A percentile compares a stretch with the other conserved stretches of the same genome.
These are phyloP conservation scores for Dendrocopos noguchii DNA, from an alignment of 2,113 vertebrate genomes.

Conservation along the genomic window DNA sequence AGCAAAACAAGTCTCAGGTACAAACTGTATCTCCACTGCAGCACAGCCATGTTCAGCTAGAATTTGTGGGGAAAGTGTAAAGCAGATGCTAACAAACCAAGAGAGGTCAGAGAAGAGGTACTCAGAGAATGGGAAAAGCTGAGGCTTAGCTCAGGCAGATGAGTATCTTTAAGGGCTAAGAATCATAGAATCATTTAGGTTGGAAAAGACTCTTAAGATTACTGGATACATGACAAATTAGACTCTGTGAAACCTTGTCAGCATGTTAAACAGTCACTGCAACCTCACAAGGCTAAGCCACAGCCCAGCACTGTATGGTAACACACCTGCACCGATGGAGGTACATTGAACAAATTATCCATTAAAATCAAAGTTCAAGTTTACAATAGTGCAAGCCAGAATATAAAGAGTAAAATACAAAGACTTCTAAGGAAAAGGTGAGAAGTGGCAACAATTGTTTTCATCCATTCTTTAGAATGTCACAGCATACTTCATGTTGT, in stretches of 20 bases:
- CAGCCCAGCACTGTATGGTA: neutral
- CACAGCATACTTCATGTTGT: neutral
- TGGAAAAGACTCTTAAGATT: neutral
- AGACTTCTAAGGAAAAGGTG: neutral
- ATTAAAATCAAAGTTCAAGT: neutral
- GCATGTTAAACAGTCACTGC: neutral
- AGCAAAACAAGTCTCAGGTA: neutral
- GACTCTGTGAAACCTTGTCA: neutral
- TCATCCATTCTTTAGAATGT: neutral
- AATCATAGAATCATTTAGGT: neutral
- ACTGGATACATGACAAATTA: fast-evolving
- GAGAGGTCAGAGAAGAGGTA: neutral
- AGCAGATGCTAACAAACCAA: neutral
- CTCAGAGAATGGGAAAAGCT: neutral
- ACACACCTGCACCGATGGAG: neutral
- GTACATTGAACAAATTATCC: neutral
- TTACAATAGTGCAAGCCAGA: neutral
- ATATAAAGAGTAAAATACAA: neutral
- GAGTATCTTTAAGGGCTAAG: neutral
- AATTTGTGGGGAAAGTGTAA: neutral
- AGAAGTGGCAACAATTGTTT: neutral
- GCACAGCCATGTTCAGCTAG: neutral
- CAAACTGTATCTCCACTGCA: neutral
- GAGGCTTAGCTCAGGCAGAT: neutral
- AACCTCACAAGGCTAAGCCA: neutral